Conservation (phyloP, 2,797 vertebrate genomes). For the Chelidonichthys spinosus region DNA sequence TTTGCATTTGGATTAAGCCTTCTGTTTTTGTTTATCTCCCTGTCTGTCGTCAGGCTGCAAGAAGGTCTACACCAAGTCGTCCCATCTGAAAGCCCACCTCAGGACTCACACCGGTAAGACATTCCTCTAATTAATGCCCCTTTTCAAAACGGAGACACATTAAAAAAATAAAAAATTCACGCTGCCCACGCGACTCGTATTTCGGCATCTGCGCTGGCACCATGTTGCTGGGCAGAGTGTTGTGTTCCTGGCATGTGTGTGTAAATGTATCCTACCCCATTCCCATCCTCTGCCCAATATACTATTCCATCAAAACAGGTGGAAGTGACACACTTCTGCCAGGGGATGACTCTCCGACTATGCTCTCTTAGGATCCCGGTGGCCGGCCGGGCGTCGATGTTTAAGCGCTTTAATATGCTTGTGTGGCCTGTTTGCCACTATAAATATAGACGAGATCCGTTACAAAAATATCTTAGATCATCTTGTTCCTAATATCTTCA, state of each 20-base stretch:
- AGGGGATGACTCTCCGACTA: slow-evolving; percentile 72
- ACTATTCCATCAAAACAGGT: slow-evolving; percentile 83
- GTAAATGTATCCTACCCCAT: slow-evolving; percentile 82
- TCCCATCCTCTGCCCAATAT: slow-evolving; percentile 80
- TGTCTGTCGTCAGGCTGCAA: slow-evolving; percentile 90
- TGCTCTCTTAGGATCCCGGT: slow-evolving; percentile 48
- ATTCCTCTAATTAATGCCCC: slow-evolving; percentile 53
- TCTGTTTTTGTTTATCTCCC: slow-evolving; percentile 72
- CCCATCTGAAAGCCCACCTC: slow-evolving; percentile 99
- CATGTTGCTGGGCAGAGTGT: slow-evolving; percentile 84
- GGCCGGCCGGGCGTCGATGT: slow-evolving; percentile 36
- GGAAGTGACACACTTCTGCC: slow-evolving; percentile 83
- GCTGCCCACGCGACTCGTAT: slow-evolving; percentile 64
- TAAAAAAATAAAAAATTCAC: slow-evolving; percentile 41
- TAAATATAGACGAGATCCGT: slow-evolving; percentile 32
- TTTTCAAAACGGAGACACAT: slow-evolving; percentile 62
- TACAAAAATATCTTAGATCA: slow-evolving; percentile 31
- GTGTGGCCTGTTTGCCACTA: slow-evolving; percentile 10
- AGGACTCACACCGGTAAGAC: slow-evolving; percentile 98
- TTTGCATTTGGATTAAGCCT: slow-evolving; percentile 50
- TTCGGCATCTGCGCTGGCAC: slow-evolving; percentile 76
- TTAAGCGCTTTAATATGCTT: slow-evolving; percentile 32
- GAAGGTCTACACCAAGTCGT: slow-evolving; percentile 99
- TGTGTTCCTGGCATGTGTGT: slow-evolving; percentile 83
- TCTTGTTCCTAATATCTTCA: slow-evolving; percentile 3